A percentile compares a stretch with the other conserved stretches of the same genome.
Evolutionary conservation across 2,113 vertebrate species (phyloP).

Genomic region (Ictidomys tridecemlineatus): DNA sequence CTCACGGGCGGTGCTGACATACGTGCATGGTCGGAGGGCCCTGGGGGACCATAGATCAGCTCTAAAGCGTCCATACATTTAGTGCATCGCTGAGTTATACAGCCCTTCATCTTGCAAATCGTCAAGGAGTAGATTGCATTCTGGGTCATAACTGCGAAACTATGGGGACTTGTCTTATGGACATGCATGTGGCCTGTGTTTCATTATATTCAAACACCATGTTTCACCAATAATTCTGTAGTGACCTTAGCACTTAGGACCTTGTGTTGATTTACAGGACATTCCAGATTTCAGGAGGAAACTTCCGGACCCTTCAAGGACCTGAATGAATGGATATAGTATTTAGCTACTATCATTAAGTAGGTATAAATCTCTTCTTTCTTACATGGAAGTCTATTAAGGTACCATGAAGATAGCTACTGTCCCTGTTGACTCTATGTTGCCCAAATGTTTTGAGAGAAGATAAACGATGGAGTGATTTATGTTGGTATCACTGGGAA

Average conservation of each 20-base stretch:
- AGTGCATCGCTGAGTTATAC: not conserved
- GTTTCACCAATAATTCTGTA: slow-evolving; percentile 39
- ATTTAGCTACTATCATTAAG: not conserved
- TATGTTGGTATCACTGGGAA: not conserved
- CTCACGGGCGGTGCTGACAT: slow-evolving; percentile 59
- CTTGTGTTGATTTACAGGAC: not conserved
- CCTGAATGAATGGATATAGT: not conserved
- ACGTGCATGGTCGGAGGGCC: slow-evolving; percentile 70
- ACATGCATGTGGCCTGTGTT: not conserved
- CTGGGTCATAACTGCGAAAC: not conserved
- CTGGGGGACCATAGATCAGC: slow-evolving; percentile 29
- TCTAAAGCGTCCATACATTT: slow-evolving; percentile 48
- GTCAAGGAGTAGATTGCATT: not conserved
- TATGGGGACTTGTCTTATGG: not conserved
- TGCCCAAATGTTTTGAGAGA: not conserved
- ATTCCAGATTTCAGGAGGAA: slow-evolving; percentile 43
- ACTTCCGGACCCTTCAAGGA: not conserved
- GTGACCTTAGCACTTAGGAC: not conserved
- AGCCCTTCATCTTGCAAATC: slow-evolving; percentile 56
- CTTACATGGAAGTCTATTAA: slow-evolving; percentile 9
- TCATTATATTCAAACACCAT: not conserved
- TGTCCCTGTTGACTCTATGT: not conserved
- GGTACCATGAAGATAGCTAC: not conserved
- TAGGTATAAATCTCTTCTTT: slow-evolving; percentile 15
- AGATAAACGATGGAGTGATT: slow-evolving; percentile 21